Conservation (phyloP, 2,113 vertebrate species). For the Tyto alba region DNA sequence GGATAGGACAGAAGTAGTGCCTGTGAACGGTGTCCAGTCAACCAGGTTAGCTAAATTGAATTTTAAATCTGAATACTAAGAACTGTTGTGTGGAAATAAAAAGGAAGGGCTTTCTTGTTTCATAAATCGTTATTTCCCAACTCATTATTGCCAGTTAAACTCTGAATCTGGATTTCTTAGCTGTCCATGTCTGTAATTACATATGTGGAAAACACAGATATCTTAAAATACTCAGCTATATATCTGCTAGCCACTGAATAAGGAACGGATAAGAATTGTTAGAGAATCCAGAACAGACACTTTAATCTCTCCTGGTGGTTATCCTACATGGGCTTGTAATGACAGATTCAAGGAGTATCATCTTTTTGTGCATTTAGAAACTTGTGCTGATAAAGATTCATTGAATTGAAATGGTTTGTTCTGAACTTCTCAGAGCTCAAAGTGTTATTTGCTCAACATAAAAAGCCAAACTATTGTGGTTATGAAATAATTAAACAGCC, state of each 20-base stretch:
- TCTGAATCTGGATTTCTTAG: background rate
- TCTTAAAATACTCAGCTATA: background rate
- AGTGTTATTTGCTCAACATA: background rate
- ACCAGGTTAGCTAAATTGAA: background rate
- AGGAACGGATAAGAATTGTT: background rate
- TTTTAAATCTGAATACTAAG: background rate
- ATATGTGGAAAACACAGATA: background rate
- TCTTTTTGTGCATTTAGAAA: background rate
- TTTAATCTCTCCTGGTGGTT: background rate
- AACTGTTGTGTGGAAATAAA: background rate
- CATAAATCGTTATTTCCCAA: background rate
- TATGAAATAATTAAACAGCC: conserved; percentile 25
- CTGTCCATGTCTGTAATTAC: background rate
- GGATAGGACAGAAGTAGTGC: background rate
- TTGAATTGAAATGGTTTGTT: background rate
- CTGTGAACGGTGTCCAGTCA: background rate
- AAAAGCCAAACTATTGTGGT: background rate
- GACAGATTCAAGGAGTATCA: background rate
- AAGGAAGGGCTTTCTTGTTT: background rate
- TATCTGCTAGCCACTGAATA: background rate
- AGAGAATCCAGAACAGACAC: background rate
- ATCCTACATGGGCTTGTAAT: background rate
- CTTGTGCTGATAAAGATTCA: background rate
- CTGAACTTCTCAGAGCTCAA: background rate
- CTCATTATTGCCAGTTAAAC: background rate